A percentile compares a stretch with the other conserved stretches of the same genome.
phyloP scores from a whole-genome alignment of 2,113 vertebrate species.

The Xiphias gladius region DNA sequence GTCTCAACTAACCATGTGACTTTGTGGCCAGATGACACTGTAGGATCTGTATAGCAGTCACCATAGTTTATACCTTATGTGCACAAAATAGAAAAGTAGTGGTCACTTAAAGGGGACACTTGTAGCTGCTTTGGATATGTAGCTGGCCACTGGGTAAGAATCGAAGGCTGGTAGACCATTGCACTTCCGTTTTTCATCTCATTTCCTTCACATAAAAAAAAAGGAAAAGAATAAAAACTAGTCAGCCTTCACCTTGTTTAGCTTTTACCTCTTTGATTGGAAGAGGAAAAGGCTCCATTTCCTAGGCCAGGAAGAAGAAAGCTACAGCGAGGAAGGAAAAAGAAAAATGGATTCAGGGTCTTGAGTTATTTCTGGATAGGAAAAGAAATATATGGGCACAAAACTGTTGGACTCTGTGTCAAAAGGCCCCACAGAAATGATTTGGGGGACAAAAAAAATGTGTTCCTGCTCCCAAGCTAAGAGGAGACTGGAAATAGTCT shows the following conservation, averaged over 20 bases:
- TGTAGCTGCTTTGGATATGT: slow-evolving; percentile 82
- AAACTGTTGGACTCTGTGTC: slow-evolving; percentile 68
- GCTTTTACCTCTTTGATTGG: slow-evolving; percentile 77
- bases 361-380: slow-evolving; percentile 72
- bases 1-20: slow-evolving; percentile 69
- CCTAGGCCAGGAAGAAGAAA: slow-evolving; percentile 71
- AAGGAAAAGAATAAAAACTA: slow-evolving; percentile 66
- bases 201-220: slow-evolving; percentile 76
- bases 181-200: slow-evolving; percentile 84
- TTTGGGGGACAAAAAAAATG: slow-evolving; percentile 39
- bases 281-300: slow-evolving; percentile 74
- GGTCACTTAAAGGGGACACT: slow-evolving; percentile 77
- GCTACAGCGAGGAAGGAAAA: slow-evolving; percentile 60
- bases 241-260: slow-evolving; percentile 78
- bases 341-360: slow-evolving; percentile 74
- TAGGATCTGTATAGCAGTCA: slow-evolving; percentile 79
- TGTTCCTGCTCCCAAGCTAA: slow-evolving; percentile 43
- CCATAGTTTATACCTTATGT: slow-evolving; percentile 81
- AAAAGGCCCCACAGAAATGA: slow-evolving; percentile 65
- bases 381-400: slow-evolving; percentile 68
- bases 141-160: slow-evolving; percentile 82
- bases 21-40: slow-evolving; percentile 69
- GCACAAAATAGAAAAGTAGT: slow-evolving; percentile 77
- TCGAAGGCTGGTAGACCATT: slow-evolving; percentile 79
- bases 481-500: slow-evolving; percentile 59